These are phyloP conservation scores for Hippopotamus amphibius DNA, from an alignment of 2,113 vertebrate species.

Conservation along the genomic window DNA sequence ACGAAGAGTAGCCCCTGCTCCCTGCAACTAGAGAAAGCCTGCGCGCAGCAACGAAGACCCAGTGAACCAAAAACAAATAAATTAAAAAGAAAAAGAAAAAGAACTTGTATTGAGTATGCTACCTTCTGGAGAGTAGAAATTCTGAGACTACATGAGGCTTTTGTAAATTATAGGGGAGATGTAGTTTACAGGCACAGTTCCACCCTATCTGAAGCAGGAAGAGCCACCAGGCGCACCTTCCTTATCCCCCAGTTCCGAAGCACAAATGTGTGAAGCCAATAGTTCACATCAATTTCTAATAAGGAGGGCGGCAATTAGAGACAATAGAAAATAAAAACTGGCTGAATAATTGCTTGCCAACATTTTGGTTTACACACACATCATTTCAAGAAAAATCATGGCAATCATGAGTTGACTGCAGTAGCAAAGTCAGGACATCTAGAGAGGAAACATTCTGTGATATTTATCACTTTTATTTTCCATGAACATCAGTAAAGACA, in stretches of 20 bases:
- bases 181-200: neutral
- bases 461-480: conserved; percentile 8
- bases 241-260: neutral
- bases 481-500: neutral
- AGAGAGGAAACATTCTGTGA: neutral
- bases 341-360: neutral
- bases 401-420: neutral
- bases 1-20: too few species aligned
- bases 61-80: too few species aligned
- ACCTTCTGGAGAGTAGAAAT: neutral
- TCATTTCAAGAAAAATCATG: neutral
- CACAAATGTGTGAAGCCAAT: neutral
- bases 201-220: neutral
- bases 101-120: neutral
- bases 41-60: too few species aligned
- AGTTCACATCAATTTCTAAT: neutral
- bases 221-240: neutral
- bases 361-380: neutral
- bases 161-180: neutral
- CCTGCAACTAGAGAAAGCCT: too few species aligned
- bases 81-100: neutral
- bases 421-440: neutral
- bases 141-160: neutral
- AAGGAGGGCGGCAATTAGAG: neutral
- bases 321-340: neutral